Evolutionary conservation across 2,797 vertebrate species (phyloP), one percentile per base, ranked within the genome.

Genomic region (Enteromius radiatus): DNA sequence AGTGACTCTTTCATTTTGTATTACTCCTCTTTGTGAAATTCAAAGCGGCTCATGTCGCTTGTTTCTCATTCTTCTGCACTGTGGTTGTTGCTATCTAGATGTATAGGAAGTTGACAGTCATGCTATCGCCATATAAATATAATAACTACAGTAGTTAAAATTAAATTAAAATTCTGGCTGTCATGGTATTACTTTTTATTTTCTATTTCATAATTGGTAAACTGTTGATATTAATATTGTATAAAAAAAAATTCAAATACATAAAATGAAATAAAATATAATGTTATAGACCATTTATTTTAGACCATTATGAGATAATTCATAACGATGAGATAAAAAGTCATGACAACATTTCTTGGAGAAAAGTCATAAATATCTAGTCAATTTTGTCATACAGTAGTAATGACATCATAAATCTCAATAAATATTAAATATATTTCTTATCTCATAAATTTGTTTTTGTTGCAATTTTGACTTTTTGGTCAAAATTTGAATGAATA

Each of bases 1-100:
- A 9, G 56, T 1, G 4, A 21, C 67, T 54, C 56, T 73, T 84
- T 73, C 71, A 71, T 73, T 78, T 73, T 71, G 43, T 17, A 78
- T 64, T n/a, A 9, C 45, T 52, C 11, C 4, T 74, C 43, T 73
- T 70, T 10, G 65, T 15, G 43, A 71, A 59, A 54, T 45, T 45
- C 52, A 80, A 70, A 71, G 38, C 54, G 17, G 38, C 54, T 73
- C 41, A 19, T 33, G 78, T 45, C 17, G 21, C 43, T 81, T 64
- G 41, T 38, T 73, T 81, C 15, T 19, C 41, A 74, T 21, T 73
- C 31, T 38, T 68, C n/a, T 23, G 11, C 14, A 4, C 54, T 36
- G n/a, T 26, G 5, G 45, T 21, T 67, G 4, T 61, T 33, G 49
- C 8, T 80, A 56, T 61, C 26, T 36, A 47, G 26, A 41, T 26